phyloP scores from a whole-genome alignment of 2,797 vertebrate genomes.

The Lindbergichthys nudifrons region DNA sequence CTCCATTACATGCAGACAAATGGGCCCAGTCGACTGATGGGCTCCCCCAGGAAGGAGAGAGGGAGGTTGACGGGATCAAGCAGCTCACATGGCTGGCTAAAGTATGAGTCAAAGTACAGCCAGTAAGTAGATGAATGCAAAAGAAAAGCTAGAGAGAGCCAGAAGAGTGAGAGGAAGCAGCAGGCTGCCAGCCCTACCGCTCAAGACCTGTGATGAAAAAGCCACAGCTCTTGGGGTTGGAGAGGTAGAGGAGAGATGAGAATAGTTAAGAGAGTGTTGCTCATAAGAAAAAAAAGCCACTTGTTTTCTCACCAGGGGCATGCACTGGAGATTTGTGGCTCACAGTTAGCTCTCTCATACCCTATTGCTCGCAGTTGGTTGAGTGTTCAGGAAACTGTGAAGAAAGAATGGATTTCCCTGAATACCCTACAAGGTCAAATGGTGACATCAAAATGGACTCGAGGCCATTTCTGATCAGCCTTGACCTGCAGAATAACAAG shows the following conservation, averaged over 20 bases:
- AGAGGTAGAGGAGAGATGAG: constrained; percentile 39
- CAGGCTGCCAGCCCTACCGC: constrained; percentile 43
- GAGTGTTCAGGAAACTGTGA: constrained; percentile 33
- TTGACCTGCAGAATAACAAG: neutral
- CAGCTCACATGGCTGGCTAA: constrained; percentile 55
- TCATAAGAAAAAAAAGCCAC: constrained; percentile 69
- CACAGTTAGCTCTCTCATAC: constrained; percentile 39
- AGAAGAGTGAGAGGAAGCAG: constrained; percentile 26
- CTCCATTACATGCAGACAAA: constrained; percentile 81
- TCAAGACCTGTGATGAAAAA: constrained; percentile 63
- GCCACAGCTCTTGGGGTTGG: constrained; percentile 61
- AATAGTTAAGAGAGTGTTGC: constrained; percentile 46
- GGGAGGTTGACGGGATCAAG: constrained; percentile 62
- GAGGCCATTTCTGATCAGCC: constrained; percentile 1
- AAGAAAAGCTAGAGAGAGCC: constrained; percentile 15
- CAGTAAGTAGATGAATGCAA: constrained; percentile 54
- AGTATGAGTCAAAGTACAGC: constrained; percentile 62
- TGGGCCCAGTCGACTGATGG: constrained; percentile 54
- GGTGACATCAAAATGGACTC: neutral
- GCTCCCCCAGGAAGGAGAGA: constrained; percentile 51
- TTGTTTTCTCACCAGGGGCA: constrained; percentile 69
- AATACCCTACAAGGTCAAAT: neutral
- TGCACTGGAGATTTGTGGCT: constrained; percentile 61
- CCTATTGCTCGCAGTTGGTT: constrained; percentile 17
- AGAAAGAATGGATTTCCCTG: neutral